These are phyloP conservation scores for Pogonocichla stellata DNA, from an alignment of 2,113 vertebrate species.

Conservation along the genomic window DNA sequence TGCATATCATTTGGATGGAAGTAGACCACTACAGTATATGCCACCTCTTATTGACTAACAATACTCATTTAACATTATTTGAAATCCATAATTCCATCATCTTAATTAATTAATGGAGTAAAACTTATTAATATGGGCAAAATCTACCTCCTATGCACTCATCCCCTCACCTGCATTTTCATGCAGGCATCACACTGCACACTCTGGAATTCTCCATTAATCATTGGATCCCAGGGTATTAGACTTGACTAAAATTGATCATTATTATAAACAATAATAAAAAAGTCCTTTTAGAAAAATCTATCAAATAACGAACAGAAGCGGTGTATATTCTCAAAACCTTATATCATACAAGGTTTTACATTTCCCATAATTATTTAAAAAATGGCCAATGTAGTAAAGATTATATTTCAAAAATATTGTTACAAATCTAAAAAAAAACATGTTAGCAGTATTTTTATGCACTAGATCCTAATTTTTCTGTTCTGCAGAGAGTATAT, in stretches of 20 bases:
- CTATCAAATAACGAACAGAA: background rate
- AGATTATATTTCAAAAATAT: background rate
- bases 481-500: background rate
- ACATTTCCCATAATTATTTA: background rate
- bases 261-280: background rate
- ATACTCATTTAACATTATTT: background rate
- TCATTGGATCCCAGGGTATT: background rate
- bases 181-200: background rate
- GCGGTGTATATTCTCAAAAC: background rate
- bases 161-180: background rate
- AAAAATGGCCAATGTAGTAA: background rate
- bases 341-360: background rate
- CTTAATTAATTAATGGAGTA: background rate
- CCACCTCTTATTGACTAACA: background rate
- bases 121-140: background rate
- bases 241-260: background rate
- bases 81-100: background rate
- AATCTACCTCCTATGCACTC: background rate
- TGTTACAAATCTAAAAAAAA: background rate
- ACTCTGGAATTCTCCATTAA: background rate
- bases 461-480: background rate
- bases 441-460: background rate
- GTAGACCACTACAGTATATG: background rate
- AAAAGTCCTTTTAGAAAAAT: background rate
- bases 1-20: background rate